phyloP scores from a whole-genome alignment of 2,113 vertebrate species.

The Thomomys bottae region DNA sequence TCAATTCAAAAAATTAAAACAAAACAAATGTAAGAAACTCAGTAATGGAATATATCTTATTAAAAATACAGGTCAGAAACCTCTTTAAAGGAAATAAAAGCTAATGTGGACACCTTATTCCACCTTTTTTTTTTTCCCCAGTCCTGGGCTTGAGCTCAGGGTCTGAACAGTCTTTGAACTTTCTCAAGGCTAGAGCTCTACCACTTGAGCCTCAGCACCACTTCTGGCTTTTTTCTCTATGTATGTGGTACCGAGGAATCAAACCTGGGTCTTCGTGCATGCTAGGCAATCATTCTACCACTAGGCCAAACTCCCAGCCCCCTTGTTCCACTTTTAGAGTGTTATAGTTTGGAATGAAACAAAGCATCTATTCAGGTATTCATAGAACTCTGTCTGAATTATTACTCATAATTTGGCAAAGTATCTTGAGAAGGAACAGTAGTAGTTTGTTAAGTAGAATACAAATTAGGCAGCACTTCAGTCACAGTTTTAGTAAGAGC shows the following conservation, averaged over 20 bases:
- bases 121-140: too few species aligned
- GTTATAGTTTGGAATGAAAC: background rate
- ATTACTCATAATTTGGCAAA: slow-evolving; percentile 46
- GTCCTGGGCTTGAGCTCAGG: too few species aligned
- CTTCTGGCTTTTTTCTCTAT: too few species aligned
- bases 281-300: too few species aligned
- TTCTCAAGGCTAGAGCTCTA: too few species aligned
- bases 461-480: slow-evolving; percentile 12
- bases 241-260: too few species aligned
- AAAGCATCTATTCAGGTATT: background rate
- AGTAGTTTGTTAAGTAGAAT: slow-evolving; percentile 25
- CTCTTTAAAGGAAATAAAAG: background rate
- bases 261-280: too few species aligned
- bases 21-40: background rate
- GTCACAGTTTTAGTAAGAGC: slow-evolving; percentile 20
- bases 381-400: slow-evolving; percentile 32
- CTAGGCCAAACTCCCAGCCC: too few species aligned
- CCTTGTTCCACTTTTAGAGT: background rate
- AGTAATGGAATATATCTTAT: slow-evolving; percentile 16
- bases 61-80: slow-evolving; percentile 4
- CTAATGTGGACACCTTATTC: background rate
- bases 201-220: too few species aligned
- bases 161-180: too few species aligned
- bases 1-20: background rate
- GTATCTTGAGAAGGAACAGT: background rate